Evolutionary conservation across 2,888 invertebrate genomes (phyloP), one percentile per base, ranked within the genome.

Genomic region (Panorpa germanica): DNA sequence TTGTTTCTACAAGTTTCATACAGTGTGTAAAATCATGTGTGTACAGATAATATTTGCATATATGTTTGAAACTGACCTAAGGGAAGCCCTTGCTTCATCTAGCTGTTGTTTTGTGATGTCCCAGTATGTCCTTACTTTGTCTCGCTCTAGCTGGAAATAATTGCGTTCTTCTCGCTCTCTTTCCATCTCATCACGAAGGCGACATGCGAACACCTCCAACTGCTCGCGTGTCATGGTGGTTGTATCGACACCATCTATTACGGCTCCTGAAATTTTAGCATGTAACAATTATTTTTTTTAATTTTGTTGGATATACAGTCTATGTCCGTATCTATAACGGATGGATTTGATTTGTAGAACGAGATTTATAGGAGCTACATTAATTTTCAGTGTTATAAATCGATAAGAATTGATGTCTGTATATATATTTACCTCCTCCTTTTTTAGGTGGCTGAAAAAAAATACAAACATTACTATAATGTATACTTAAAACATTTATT

Each of bases 51-150:
- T 9, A 10, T 17, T 14, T 6, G 16, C 16, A 14, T 30, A 7
- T 12, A 18, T 28, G 9, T 32, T 34, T 12, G 11, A 14, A 3
- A 12, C 9, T 19, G 42, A 63, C 59, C 74, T 58, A 9, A 75
- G 47, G 43, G 65, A 63, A 4, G 82, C 76, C 46, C 73, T 71
- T 8, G 70, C 70, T 57, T 88, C 83, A 45, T 90, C 85, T 23
- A 91, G 55, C 47, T 93, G 85, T 42, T 80, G 73, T 39, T 83
- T 69, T 0, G 90, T 82, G 31, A 93, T 88, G 54, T 93, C 91
- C 93, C 93, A 95, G 50, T 90, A 91, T 4, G 85, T 85, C 40
- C 86, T 68, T 10, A 93, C 64, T 56, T 91, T 91, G 50, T 93
- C 93, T 40, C 93, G 63, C 57, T 95, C 95, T 43, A 93, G 53